These are phyloP conservation scores for Drosophila murphyi DNA, from an alignment of 1,140 invertebrate species.

Conservation along the genomic window DNA sequence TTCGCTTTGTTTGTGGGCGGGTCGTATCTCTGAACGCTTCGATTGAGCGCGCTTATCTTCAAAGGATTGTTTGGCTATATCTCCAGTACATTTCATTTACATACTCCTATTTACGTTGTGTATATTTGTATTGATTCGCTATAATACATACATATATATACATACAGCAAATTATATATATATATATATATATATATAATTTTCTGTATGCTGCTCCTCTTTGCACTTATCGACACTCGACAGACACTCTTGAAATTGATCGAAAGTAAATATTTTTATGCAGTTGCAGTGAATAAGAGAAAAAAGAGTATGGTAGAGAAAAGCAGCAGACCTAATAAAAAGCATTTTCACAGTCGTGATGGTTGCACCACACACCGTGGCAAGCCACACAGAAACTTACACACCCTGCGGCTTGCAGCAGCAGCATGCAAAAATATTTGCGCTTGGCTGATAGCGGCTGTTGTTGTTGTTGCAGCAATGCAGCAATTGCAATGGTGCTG, in stretches of 20 bases:
- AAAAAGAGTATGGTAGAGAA: slow-evolving; percentile 19
- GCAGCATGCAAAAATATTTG: slow-evolving; percentile 69
- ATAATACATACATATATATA: not conserved
- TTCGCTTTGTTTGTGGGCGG: slow-evolving; percentile 10
- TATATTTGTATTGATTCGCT: not conserved
- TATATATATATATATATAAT: not conserved
- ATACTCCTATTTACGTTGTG: not conserved
- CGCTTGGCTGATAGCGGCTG: slow-evolving; percentile 49
- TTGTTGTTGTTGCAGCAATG: slow-evolving; percentile 34
- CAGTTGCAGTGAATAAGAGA: slow-evolving; percentile 33
- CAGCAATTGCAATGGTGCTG: slow-evolving; percentile 24
- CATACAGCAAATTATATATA: not conserved
- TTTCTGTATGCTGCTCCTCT: not conserved
- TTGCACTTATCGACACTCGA: slow-evolving; percentile 62
- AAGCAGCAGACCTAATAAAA: slow-evolving; percentile 56
- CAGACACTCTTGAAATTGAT: slow-evolving; percentile 65
- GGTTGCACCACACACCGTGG: not conserved
- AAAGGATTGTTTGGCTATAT: slow-evolving; percentile 38
- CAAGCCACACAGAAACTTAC: slow-evolving; percentile 8
- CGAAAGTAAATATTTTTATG: slow-evolving; percentile 69
- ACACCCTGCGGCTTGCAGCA: slow-evolving; percentile 30
- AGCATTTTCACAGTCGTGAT: slow-evolving; percentile 11
- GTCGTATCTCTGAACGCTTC: slow-evolving; percentile 47
- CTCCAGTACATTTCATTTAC: not conserved
- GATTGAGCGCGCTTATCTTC: slow-evolving; percentile 53